Percentiles rank a stretch among this genome's conserved stretches.
These are phyloP conservation scores for Halichoeres trimaculatus DNA, from an alignment of 2,113 vertebrate genomes.

Conservation along the genomic window DNA sequence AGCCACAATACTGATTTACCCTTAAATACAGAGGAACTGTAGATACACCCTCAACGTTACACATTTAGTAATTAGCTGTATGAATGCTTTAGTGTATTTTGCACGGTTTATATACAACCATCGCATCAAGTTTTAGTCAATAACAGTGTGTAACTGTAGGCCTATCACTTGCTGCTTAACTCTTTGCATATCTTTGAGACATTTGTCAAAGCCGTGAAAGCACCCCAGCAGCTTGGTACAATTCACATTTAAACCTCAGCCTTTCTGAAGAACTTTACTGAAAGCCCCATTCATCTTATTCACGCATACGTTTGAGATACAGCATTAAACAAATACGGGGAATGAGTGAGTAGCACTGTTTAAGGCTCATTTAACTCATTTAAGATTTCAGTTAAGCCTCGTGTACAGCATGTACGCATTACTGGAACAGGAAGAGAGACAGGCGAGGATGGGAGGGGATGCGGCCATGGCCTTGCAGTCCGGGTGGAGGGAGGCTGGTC, in stretches of 20 bases:
- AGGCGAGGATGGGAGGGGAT: constrained; percentile 50
- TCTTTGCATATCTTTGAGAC: too few relatives aligned
- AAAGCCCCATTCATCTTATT: not conserved
- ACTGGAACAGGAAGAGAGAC: constrained; percentile 20
- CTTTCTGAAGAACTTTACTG: too few relatives aligned
- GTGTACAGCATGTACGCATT: not conserved
- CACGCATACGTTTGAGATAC: not conserved
- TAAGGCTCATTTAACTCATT: not conserved
- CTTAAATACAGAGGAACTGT: rapidly evolving
- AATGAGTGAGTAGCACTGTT: not conserved
- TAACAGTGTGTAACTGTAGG: not conserved
- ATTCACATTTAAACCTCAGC: too few relatives aligned
- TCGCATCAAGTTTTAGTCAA: not conserved
- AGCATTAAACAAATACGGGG: not conserved
- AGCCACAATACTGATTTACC: not conserved
- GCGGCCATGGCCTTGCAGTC: constrained; percentile 39
- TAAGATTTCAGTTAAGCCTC: too few relatives aligned
- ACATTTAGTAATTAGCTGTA: too few relatives aligned
- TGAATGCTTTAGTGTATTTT: not conserved
- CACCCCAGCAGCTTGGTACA: too few relatives aligned
- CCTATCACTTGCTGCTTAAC: not conserved
- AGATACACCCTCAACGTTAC: rapidly evolving
- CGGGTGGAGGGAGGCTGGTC: constrained; percentile 6
- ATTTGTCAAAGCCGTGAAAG: not conserved
- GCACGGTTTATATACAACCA: not conserved